These are phyloP conservation scores for Hyalella azteca DNA, from an alignment of 2,888 invertebrate genomes.

Conservation along the genomic window DNA sequence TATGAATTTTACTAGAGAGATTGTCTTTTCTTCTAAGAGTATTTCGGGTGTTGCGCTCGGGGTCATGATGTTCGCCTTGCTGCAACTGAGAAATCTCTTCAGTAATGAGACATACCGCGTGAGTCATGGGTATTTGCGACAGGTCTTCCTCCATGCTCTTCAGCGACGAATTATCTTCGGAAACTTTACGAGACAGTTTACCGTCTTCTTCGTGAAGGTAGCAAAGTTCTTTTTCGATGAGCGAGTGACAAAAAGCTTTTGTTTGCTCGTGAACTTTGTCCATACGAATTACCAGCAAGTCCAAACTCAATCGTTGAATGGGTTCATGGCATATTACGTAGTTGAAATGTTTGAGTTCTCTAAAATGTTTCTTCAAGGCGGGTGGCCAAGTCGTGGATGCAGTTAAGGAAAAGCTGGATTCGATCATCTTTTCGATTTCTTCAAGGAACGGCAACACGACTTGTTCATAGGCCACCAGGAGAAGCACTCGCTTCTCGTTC, in stretches of 20 bases:
- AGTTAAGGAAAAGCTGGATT: not conserved
- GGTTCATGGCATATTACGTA: conserved; percentile 18
- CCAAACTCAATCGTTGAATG: not conserved
- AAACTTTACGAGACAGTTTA: not conserved
- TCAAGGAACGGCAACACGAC: not conserved
- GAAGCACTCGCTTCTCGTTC: not conserved
- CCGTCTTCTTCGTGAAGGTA: not conserved
- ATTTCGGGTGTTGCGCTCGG: not conserved
- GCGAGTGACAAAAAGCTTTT: not conserved
- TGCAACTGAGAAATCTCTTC: not conserved
- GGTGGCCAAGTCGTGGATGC: not conserved
- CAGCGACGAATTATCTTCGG: not conserved
- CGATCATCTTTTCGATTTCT: not conserved
- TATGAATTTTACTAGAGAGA: not conserved
- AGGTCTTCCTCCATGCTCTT: conserved; percentile 8
- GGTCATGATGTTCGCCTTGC: not conserved
- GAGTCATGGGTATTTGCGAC: not conserved
- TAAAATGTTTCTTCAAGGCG: not conserved
- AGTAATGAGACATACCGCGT: not conserved
- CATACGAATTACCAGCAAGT: not conserved
- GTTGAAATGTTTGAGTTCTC: not conserved
- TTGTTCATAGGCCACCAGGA: not conserved
- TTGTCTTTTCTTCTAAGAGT: not conserved
- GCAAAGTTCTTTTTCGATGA: not conserved
- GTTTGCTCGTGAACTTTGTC: not conserved